Conservation (phyloP, 2,888 invertebrate species). For the Tortricodes alternella region DNA sequence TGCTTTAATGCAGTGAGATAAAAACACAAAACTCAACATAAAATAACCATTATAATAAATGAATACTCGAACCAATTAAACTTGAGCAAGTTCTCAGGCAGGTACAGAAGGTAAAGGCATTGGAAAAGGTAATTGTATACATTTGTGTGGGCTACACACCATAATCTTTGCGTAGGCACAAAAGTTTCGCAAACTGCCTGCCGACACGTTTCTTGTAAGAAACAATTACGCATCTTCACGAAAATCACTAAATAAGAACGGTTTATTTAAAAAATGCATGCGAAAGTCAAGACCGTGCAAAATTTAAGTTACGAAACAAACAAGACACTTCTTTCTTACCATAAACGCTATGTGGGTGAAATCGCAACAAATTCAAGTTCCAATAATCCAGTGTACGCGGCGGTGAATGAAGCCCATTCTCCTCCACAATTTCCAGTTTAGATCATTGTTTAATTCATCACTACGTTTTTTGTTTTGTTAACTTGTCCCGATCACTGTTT, state of each 20-base stretch:
- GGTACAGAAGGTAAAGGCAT: conserved; percentile 5
- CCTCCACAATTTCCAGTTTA: conserved; percentile 68
- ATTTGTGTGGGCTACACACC: conserved; percentile 34
- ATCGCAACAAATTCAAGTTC: conserved; percentile 64
- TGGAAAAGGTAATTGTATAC: conserved; percentile 31
- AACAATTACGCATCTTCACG: conserved; percentile 14
- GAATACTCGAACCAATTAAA: background rate
- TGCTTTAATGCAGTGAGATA: too few relatives aligned
- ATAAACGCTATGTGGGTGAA: conserved; percentile 79
- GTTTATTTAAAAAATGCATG: conserved; percentile 30
- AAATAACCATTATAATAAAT: background rate
- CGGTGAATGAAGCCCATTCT: conserved; percentile 69
- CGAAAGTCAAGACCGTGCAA: conserved; percentile 39
- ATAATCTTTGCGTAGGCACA: conserved; percentile 27
- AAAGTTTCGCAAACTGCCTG: conserved; percentile 34
- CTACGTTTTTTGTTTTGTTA: conserved; percentile 57
- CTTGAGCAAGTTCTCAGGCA: conserved; percentile 9
- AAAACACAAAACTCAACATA: too few relatives aligned
- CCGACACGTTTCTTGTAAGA: conserved; percentile 22
- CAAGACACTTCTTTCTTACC: conserved; percentile 77
- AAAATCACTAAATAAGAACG: conserved; percentile 15
- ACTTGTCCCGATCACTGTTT: conserved; percentile 74
- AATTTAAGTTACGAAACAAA: conserved; percentile 73
- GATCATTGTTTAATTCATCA: conserved; percentile 75
- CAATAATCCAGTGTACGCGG: conserved; percentile 38